These are phyloP conservation scores for Microcebus ravelobensis DNA, from an alignment of 2,113 vertebrate genomes.

Conservation along the genomic window DNA sequence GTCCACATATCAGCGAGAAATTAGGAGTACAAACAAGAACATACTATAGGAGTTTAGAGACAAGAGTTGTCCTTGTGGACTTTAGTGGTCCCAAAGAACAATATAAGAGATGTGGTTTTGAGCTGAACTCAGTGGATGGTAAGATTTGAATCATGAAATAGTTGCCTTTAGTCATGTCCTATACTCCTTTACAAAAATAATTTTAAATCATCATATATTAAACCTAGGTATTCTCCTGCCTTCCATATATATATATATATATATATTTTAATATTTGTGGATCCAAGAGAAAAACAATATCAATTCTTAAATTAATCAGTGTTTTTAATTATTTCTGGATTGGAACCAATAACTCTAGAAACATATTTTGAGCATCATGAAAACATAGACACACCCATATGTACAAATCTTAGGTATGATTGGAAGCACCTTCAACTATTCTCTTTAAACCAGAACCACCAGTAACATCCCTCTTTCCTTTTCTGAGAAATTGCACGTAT, in stretches of 20 bases:
- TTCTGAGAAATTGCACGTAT: conserved; percentile 36
- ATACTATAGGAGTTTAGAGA: neutral
- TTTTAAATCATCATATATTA: neutral
- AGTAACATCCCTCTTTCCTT: neutral
- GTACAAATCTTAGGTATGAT: neutral
- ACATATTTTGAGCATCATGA: neutral
- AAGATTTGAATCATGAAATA: neutral
- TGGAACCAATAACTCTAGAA: conserved; percentile 17
- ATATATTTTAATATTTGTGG: neutral
- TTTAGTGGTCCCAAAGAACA: neutral
- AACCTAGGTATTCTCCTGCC: neutral
- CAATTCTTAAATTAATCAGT: neutral
- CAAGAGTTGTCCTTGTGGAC: neutral
- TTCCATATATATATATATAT: neutral
- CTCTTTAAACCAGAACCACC: neutral
- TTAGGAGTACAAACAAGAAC: neutral
- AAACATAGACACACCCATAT: neutral
- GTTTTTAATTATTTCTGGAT: neutral
- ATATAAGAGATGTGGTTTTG: neutral
- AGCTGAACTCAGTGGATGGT: neutral
- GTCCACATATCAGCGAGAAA: neutral
- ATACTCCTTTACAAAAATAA: neutral
- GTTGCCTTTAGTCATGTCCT: neutral
- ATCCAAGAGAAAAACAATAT: neutral
- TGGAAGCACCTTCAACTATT: neutral